Evolutionary conservation across 2,113 vertebrate genomes (phyloP).

Genomic region (Dendrocopos noguchii): DNA sequence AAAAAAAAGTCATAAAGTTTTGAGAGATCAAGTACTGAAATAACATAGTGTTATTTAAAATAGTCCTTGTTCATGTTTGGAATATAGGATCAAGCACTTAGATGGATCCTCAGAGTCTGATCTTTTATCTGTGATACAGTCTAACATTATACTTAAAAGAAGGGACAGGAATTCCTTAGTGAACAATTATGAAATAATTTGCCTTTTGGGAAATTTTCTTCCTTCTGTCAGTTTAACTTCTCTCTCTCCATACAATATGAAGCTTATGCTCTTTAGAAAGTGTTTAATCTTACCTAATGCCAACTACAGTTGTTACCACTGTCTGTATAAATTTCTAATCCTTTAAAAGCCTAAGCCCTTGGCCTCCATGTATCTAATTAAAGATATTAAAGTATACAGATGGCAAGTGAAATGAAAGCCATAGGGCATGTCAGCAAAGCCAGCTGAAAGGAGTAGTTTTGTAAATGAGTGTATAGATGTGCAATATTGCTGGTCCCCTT

Average conservation of each 20-base stretch:
- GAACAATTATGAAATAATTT: slow-evolving; percentile 11
- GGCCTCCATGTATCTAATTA: slow-evolving; percentile 32
- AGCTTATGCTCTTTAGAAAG: background rate
- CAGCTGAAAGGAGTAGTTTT: background rate
- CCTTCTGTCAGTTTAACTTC: background rate
- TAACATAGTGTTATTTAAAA: slow-evolving; percentile 23
- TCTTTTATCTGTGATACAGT: background rate
- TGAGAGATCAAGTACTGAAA: slow-evolving; percentile 15
- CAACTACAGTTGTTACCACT: background rate
- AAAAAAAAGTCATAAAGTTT: slow-evolving; percentile 9
- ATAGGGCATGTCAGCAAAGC: slow-evolving; percentile 6
- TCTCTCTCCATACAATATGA: background rate
- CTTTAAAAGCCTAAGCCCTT: slow-evolving; percentile 35
- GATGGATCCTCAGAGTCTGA: background rate
- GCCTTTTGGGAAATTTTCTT: slow-evolving; percentile 12
- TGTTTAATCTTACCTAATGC: slow-evolving; percentile 25
- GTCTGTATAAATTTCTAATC: slow-evolving; percentile 9
- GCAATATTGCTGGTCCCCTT: background rate
- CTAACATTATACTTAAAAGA: background rate
- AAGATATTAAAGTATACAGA: slow-evolving; percentile 22
- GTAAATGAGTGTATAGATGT: background rate
- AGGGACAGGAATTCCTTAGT: background rate
- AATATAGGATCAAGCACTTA: background rate
- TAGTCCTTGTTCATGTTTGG: background rate
- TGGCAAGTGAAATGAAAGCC: slow-evolving; percentile 1